phyloP scores from a whole-genome alignment of 2,888 invertebrate genomes.

The Eupithecia tripunctaria region DNA sequence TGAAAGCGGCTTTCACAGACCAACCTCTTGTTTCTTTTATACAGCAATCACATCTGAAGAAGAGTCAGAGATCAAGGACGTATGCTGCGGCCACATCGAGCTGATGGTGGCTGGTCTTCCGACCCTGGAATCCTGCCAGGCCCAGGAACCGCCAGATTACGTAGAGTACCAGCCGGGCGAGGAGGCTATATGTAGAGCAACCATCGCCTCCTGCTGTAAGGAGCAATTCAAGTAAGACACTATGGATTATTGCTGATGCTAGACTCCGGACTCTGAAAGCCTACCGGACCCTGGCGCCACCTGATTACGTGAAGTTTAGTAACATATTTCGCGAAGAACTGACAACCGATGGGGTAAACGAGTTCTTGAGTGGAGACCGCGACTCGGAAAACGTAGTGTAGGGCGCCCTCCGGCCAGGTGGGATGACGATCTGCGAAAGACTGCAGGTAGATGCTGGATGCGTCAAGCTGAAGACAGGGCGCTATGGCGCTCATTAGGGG shows the following conservation, averaged over 20 bases:
- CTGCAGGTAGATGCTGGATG: too few species aligned
- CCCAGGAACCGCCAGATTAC: conserved; percentile 53
- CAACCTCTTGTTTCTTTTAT: background rate
- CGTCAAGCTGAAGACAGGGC: too few species aligned
- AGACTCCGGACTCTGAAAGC: conserved; percentile 44
- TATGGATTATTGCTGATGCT: conserved; percentile 41
- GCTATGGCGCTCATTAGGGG: too few species aligned
- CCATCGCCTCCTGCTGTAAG: conserved; percentile 61
- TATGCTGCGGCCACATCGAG: conserved; percentile 66
- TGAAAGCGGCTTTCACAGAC: background rate
- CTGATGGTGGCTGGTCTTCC: conserved; percentile 47
- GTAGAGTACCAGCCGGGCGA: conserved; percentile 57
- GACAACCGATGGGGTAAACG: too few species aligned
- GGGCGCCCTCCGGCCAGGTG: too few species aligned
- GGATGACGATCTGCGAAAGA: too few species aligned
- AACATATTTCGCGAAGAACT: too few species aligned
- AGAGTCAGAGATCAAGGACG: conserved; percentile 56
- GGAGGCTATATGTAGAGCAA: conserved; percentile 53
- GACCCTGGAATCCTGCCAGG: conserved; percentile 52
- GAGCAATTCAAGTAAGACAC: conserved; percentile 62
- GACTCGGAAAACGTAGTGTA: too few species aligned
- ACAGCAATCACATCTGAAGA: conserved; percentile 64
- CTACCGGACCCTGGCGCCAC: conserved; percentile 54
- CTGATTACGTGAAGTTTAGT: conserved; percentile 55
- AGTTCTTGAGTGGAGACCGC: too few species aligned